Percentiles rank a stretch among this genome's conserved stretches.
Evolutionary conservation across 2,888 invertebrate genomes (phyloP).

Genomic region (Cheiracanthium punctorium): DNA sequence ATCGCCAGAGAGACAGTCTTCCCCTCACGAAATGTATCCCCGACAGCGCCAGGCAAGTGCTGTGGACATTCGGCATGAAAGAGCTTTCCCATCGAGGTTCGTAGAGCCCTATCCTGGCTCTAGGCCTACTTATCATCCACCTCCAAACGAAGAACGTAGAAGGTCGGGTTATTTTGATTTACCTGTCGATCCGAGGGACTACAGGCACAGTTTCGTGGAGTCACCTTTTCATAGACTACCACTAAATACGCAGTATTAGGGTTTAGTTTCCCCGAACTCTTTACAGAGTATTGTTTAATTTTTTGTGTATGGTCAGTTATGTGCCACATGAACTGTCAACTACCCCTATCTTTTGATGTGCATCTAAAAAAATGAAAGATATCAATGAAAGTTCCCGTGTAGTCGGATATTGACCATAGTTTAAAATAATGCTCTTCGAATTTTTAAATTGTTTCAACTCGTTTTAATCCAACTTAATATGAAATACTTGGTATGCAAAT

Average conservation of each 20-base stretch:
- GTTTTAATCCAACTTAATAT: background rate
- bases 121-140: slow-evolving; percentile 58
- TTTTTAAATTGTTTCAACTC: background rate
- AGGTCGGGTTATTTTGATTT: slow-evolving; percentile 67
- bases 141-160: slow-evolving; percentile 64
- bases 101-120: slow-evolving; percentile 53
- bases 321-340: slow-evolving; percentile 61
- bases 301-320: slow-evolving; percentile 50
- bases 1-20: slow-evolving; percentile 58
- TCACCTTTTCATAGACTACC: slow-evolving; percentile 61
- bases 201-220: slow-evolving; percentile 70
- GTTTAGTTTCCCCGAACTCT: background rate
- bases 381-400: background rate
- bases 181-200: slow-evolving; percentile 69
- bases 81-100: slow-evolving; percentile 59
- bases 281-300: background rate
- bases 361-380: background rate
- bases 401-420: background rate
- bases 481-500: background rate
- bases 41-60: slow-evolving; percentile 46
- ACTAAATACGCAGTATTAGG: slow-evolving; percentile 65
- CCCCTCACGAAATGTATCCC: slow-evolving; percentile 51
- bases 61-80: slow-evolving; percentile 42
- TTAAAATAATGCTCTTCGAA: background rate
- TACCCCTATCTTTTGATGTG: background rate